Percentiles rank a stretch among this genome's conserved stretches.
Conservation (phyloP, 2,113 vertebrate genomes). For the Eulacestoma nigropectus region DNA sequence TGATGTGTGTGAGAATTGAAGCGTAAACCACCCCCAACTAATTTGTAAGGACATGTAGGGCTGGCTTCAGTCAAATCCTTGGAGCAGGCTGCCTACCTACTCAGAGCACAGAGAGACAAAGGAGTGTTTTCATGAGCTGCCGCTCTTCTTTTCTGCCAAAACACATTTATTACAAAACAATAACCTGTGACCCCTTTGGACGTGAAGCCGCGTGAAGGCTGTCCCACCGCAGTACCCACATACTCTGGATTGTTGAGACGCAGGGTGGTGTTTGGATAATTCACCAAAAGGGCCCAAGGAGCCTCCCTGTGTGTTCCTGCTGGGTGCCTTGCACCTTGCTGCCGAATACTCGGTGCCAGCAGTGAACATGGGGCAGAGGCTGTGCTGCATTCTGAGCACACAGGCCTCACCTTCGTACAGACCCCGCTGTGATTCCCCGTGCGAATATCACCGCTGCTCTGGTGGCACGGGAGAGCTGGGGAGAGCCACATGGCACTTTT, state of each 20-base stretch:
- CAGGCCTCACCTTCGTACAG: accelerated
- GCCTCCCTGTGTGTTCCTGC: not conserved
- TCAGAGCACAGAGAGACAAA: not conserved
- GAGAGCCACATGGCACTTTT: accelerated
- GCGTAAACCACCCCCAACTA: not conserved
- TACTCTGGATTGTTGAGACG: not conserved
- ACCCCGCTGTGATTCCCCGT: accelerated
- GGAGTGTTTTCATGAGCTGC: not conserved
- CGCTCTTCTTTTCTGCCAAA: not conserved
- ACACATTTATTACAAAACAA: not conserved
- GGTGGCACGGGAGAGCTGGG: accelerated
- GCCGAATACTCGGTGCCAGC: accelerated
- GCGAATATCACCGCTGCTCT: not conserved
- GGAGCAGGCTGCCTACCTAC: not conserved
- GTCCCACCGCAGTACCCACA: not conserved
- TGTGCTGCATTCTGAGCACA: not conserved
- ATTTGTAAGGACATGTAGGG: not conserved
- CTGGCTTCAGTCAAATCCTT: not conserved
- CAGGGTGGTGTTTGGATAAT: not conserved
- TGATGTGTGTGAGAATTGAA: not conserved
- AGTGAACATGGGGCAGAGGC: not conserved
- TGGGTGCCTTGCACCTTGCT: not conserved
- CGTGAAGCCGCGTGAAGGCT: not conserved
- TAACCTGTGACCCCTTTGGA: not conserved
- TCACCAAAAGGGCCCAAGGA: not conserved